These are phyloP conservation scores for Drosophila subobscura DNA, from an alignment of 1,140 invertebrate species.

Conservation along the genomic window DNA sequence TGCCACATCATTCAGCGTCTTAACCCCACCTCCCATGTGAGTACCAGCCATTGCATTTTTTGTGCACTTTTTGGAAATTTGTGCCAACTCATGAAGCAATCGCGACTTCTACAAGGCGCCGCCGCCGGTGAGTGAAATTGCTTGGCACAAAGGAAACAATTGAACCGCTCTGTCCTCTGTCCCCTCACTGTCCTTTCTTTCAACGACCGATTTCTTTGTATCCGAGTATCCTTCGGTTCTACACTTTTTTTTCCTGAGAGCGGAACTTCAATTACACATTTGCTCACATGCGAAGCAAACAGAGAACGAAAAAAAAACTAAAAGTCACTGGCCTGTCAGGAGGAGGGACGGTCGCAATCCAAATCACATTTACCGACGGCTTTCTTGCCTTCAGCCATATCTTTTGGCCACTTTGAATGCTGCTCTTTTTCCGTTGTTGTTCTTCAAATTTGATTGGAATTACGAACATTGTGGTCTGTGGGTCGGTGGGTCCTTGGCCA, in stretches of 20 bases:
- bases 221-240: slow-evolving; percentile 1
- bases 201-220: slow-evolving; percentile 21
- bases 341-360: slow-evolving; percentile 37
- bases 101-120: slow-evolving; percentile 39
- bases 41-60: slow-evolving; percentile 7
- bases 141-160: slow-evolving; percentile 41
- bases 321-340: slow-evolving; percentile 76
- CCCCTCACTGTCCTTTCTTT: slow-evolving; percentile 31
- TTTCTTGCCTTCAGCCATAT: slow-evolving; percentile 24
- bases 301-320: slow-evolving; percentile 38
- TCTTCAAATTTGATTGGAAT: slow-evolving; percentile 67
- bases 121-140: slow-evolving; percentile 62
- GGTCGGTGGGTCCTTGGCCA: slow-evolving; percentile 34
- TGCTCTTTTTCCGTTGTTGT: slow-evolving; percentile 19
- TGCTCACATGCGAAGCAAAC: slow-evolving; percentile 43
- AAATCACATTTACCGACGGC: slow-evolving; percentile 65
- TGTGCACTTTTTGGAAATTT: slow-evolving; percentile 48
- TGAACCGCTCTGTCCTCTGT: slow-evolving; percentile 43
- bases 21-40: slow-evolving; percentile 10
- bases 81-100: slow-evolving; percentile 52
- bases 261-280: slow-evolving; percentile 74
- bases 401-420: slow-evolving; percentile 63
- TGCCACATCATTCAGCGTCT: slow-evolving; percentile 45
- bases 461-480: slow-evolving; percentile 16
- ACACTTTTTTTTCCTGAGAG: slow-evolving; percentile 10